Evolutionary conservation across 1,140 invertebrate genomes (phyloP).

Genomic region (Drosophila arawakana): DNA sequence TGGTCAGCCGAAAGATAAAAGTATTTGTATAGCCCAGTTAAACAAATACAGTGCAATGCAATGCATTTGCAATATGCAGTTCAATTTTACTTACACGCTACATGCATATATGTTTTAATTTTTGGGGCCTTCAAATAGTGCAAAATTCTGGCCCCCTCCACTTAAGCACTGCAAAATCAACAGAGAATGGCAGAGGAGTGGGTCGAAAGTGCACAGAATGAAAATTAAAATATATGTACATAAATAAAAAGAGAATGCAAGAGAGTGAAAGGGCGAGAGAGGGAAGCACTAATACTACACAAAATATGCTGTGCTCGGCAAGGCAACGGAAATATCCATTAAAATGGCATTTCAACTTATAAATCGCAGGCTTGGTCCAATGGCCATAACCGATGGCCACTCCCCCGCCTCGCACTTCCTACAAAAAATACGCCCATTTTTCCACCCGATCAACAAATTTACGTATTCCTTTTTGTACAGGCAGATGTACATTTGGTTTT

Average conservation of each 20-base stretch:
- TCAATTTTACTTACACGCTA: constrained; percentile 1
- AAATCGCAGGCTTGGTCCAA: constrained; percentile 64
- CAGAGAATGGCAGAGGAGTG: constrained; percentile 1
- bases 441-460: constrained; percentile 36
- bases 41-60: constrained; percentile 17
- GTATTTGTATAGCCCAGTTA: constrained; percentile 35
- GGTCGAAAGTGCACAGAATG: constrained; percentile 16
- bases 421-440: constrained; percentile 6
- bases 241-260: constrained; percentile 8
- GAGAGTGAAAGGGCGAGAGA: no score
- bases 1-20: constrained; percentile 27
- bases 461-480: constrained; percentile 57
- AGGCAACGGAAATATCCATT: constrained; percentile 79
- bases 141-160: neutral
- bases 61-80: constrained; percentile 16
- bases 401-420: neutral
- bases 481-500: constrained; percentile 67
- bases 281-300: constrained; percentile 22
- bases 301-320: constrained; percentile 71
- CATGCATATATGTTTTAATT: neutral
- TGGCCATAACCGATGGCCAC: constrained; percentile 17
- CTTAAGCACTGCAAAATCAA: neutral
- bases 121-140: constrained; percentile 3
- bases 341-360: constrained; percentile 82
- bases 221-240: constrained; percentile 4